Base-by-base conservation (phyloP, 1,140 invertebrate species). In the Drosophila sproati region DNA sequence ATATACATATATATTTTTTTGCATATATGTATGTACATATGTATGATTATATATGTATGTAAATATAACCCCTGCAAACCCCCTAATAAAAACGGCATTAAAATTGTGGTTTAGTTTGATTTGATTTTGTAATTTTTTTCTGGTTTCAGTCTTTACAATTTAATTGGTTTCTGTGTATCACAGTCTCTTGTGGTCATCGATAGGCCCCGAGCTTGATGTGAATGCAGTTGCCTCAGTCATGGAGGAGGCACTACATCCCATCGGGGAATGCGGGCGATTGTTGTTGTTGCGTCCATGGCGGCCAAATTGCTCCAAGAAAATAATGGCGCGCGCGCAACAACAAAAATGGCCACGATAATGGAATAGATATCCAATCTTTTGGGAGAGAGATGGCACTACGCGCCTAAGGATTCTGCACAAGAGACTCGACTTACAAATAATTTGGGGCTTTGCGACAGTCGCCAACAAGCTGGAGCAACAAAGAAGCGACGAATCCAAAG, bases 341-440 rank as follows among this genome's bases (percentile, higher is more conserved):
- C 51, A 50, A 62, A 50, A 28, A 59, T 34, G 51, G 64, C 55
- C 56, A 63, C 68, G 41, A 73, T 20, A 20, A 20, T 72, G 4
- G 4, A 47, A 29, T 28, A 32, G 2, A 31, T 56, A 34, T 4
- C 74, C 54, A 32, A 52, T 67, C 51, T 73, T 57, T n/a, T n/a
- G n/a, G 3, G n/a, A 8, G 54, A 6, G 10, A 8, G 54, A 47
- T 78, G 76, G 57, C 59, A 72, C 12, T 67, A 52, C 79, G 83
- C 77, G 80, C 80, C 77, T 72, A 88, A 43, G 45, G 66, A 71
- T 56, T 87, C 83, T 80, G 66, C 82, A 69, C 83, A 87, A 83
- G 77, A 50, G 45, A 29, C 43, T 41, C 39, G 32, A 54, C 59
- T 74, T 67, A 29, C 62, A 72, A 60, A 12, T 12, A 28, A 3